phyloP scores from a whole-genome alignment of 2,888 invertebrate genomes.

The Chrysolina americana region DNA sequence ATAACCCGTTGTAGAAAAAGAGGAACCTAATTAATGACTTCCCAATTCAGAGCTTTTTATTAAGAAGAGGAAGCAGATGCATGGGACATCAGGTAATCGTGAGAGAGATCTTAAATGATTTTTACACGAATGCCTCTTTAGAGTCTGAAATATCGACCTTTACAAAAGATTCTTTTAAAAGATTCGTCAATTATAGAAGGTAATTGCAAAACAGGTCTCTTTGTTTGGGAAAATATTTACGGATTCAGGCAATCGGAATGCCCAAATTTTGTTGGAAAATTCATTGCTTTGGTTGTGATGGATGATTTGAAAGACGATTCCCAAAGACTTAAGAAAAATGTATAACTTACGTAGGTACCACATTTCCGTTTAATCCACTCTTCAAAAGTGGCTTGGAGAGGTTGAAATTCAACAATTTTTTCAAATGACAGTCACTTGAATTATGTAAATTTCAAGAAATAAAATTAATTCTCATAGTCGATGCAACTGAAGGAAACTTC shows the following conservation, averaged over 20 bases:
- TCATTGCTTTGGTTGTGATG: too few relatives aligned
- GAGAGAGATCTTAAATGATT: slow-evolving; percentile 19
- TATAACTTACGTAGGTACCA: too few relatives aligned
- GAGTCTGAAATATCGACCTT: background rate
- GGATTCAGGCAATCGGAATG: background rate
- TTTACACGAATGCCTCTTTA: slow-evolving; percentile 18
- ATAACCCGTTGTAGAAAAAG: slow-evolving; percentile 5
- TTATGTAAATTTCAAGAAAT: too few relatives aligned
- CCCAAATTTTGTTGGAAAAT: background rate
- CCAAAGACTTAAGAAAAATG: too few relatives aligned
- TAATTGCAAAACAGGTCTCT: too few relatives aligned
- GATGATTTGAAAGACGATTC: too few relatives aligned
- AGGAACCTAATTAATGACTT: slow-evolving; percentile 31
- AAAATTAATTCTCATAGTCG: too few relatives aligned
- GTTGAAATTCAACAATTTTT: too few relatives aligned
- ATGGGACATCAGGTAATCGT: slow-evolving; percentile 15
- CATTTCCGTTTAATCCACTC: too few relatives aligned
- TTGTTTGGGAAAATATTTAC: background rate
- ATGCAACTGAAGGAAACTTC: too few relatives aligned
- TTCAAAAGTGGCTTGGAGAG: too few relatives aligned
- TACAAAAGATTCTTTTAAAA: background rate
- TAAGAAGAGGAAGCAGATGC: slow-evolving; percentile 32
- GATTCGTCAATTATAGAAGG: background rate
- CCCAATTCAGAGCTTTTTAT: slow-evolving; percentile 14
- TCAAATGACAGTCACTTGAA: too few relatives aligned